Evolutionary conservation across 35 echinoderm and acorn worm species (phyloP).

Genomic region (Lytechinus variegatus): DNA sequence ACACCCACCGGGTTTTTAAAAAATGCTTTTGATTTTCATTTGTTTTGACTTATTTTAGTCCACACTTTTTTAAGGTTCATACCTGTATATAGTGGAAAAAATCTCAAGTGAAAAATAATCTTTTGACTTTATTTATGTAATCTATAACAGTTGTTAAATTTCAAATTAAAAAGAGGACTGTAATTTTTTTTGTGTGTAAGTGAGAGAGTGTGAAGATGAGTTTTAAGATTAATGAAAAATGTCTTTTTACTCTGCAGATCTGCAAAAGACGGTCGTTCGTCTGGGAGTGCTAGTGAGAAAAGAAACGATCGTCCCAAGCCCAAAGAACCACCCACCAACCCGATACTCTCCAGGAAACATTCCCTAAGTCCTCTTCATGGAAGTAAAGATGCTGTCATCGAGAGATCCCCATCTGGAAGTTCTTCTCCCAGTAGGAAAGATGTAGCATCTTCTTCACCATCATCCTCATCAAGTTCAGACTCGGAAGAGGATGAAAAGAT

Average conservation of each 20-base stretch:
- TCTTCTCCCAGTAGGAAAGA: not conserved
- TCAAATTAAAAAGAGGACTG: too few species aligned
- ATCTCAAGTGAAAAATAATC: too few species aligned
- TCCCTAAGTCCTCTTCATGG: conserved; percentile 20
- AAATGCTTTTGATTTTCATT: too few species aligned
- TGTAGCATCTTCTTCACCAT: not conserved
- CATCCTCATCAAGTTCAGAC: not conserved
- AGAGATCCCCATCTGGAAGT: not conserved
- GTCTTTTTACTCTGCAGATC: not conserved
- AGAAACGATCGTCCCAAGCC: not conserved
- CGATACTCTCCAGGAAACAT: not conserved
- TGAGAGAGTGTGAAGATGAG: not conserved
- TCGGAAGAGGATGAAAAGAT: not conserved
- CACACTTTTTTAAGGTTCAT: too few species aligned
- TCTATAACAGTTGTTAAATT: too few species aligned
- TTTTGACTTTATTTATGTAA: too few species aligned
- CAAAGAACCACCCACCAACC: conserved; percentile 25
- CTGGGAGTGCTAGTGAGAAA: not conserved
- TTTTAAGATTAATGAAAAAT: not conserved
- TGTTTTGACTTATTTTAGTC: too few species aligned
- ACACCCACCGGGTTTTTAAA: too few species aligned
- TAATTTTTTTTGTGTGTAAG: not conserved
- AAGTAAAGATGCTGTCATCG: not conserved
- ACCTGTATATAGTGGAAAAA: too few species aligned
- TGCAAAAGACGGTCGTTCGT: not conserved